Conservation (phyloP, 2,888 invertebrate genomes). For the Cyclophora punctaria region DNA sequence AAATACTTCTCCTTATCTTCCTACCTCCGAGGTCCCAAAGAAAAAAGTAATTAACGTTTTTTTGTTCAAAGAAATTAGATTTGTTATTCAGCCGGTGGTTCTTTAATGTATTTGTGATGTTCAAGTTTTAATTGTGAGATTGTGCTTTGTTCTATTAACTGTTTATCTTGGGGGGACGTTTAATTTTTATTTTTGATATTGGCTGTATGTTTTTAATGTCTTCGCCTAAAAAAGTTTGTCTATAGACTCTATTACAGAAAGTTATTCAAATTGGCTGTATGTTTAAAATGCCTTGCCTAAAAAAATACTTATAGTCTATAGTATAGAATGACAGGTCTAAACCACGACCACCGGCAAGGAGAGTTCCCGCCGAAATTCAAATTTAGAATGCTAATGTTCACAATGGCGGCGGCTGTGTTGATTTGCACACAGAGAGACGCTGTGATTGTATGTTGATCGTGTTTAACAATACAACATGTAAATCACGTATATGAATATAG, state of each 20-base stretch:
- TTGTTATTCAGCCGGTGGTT: slow-evolving; percentile 37
- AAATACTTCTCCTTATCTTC: slow-evolving; percentile 62
- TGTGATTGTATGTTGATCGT: slow-evolving; percentile 68
- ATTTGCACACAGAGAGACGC: slow-evolving; percentile 66
- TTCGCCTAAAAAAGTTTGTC: too few relatives aligned
- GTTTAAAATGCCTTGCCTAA: too few relatives aligned
- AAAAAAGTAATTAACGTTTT: slow-evolving; percentile 70
- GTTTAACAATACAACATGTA: background rate
- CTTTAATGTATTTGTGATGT: slow-evolving; percentile 62
- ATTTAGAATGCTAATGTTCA: slow-evolving; percentile 57
- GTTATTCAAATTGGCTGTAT: too few relatives aligned
- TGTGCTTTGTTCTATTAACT: slow-evolving; percentile 19
- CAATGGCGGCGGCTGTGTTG: slow-evolving; percentile 45
- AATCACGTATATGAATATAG: background rate
- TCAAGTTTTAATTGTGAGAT: slow-evolving; percentile 45
- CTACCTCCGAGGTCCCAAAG: slow-evolving; percentile 50
- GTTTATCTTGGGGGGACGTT: too few relatives aligned
- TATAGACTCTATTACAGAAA: too few relatives aligned
- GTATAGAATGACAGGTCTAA: slow-evolving; percentile 1
- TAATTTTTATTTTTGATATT: background rate
- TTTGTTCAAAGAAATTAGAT: slow-evolving; percentile 61
- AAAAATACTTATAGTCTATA: too few relatives aligned
- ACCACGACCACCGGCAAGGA: slow-evolving; percentile 42
- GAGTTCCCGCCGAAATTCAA: slow-evolving; percentile 30
- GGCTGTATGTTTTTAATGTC: too few relatives aligned